Conservation (phyloP, 2,888 invertebrate genomes). For the Norana najaformis region DNA sequence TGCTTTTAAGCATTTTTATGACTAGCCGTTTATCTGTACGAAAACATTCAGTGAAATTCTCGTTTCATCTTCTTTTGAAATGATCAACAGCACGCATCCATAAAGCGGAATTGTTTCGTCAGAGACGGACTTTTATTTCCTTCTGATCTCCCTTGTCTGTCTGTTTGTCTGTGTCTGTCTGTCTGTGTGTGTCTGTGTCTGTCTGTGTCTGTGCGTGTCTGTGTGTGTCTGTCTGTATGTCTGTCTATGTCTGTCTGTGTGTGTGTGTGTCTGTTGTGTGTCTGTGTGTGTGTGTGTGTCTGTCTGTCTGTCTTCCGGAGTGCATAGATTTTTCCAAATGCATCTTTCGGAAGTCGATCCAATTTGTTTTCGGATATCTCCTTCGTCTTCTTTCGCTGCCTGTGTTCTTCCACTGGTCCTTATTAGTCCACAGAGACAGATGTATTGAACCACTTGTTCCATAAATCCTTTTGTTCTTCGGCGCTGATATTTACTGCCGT, state of each 20-base stretch:
- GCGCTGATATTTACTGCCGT: not conserved
- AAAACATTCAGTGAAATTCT: not conserved
- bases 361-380: not conserved
- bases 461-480: not conserved
- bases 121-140: not conserved
- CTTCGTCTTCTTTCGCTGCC: not conserved
- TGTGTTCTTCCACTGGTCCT: not conserved
- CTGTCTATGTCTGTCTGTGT: too few relatives aligned
- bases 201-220: too few relatives aligned
- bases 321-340: slow-evolving; percentile 7
- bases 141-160: not conserved
- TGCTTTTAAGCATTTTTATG: not conserved
- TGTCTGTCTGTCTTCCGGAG: not conserved
- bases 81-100: not conserved
- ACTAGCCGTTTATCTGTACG: not conserved
- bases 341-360: not conserved
- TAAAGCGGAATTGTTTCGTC: not conserved
- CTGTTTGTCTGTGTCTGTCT: too few relatives aligned
- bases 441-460: not conserved
- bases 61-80: not conserved
- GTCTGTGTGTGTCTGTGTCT: too few relatives aligned
- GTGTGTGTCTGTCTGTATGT: too few relatives aligned
- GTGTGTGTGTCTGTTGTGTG: too few relatives aligned
- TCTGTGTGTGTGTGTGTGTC: too few relatives aligned
- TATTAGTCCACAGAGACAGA: not conserved